Evolutionary conservation across 2,888 invertebrate species (phyloP), one percentile per base, ranked within the genome.

Genomic region (Prosopocoilus inquinatus): DNA sequence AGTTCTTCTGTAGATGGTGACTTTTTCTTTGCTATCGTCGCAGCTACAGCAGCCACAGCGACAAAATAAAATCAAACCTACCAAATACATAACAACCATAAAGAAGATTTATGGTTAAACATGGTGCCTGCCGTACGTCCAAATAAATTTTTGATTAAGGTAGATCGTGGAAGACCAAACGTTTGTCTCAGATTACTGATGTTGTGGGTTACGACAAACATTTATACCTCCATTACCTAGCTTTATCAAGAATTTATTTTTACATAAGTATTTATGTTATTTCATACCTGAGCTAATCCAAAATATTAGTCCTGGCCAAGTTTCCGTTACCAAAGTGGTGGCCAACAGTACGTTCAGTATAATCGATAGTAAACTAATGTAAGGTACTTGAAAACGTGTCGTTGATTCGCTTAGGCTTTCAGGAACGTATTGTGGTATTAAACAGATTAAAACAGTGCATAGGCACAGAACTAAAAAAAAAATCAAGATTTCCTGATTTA

Each of bases 231-330:
- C n/a, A n/a, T n/a, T n/a, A n/a, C n/a, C n/a, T n/a, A n/a, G n/a
- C n/a, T n/a, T n/a, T n/a, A n/a, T n/a, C n/a, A n/a, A n/a, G n/a
- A n/a, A n/a, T n/a, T n/a, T n/a, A n/a, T n/a, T n/a, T n/a, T n/a
- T n/a, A n/a, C n/a, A n/a, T n/a, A n/a, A n/a, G n/a, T n/a, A n/a
- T n/a, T n/a, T n/a, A n/a, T n/a, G n/a, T n/a, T n/a, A n/a, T n/a
- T n/a, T n/a, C n/a, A n/a, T n/a, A 85, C 85, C 85, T 68, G 84
- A 83, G 56, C 80, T 75, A 56, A 83, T 78, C 77, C 85, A 85
- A 45, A 85, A 78, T 4, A 82, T 73, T 43, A 84, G 79, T 16
- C 84, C 84, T 34, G 83, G 82, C 83, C 85, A 85, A 38, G 84
- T 82, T 64, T 82, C 82, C 3, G 81, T 70, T 12, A 86, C 70